Percentiles rank a stretch among this genome's conserved stretches.
These are phyloP conservation scores for Malurus leucopterus DNA, from an alignment of 2,797 vertebrate genomes.

Conservation along the genomic window DNA sequence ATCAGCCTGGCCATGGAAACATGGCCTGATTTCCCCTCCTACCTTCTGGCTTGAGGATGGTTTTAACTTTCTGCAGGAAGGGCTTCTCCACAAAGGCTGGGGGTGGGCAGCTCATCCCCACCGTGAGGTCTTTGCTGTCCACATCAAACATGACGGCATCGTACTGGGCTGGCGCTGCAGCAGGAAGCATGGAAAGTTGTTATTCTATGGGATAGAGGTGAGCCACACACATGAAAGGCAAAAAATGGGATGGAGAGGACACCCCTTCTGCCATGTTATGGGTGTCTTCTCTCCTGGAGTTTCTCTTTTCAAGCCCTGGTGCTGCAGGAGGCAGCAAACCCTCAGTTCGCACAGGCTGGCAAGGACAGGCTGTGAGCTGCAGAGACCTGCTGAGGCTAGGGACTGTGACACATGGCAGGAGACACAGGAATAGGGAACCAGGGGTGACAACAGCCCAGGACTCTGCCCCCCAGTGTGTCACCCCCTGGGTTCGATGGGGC, in stretches of 20 bases:
- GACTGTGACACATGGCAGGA: not conserved
- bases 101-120: slow-evolving; percentile 96
- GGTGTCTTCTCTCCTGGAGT: not conserved
- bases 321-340: not conserved
- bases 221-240: rapidly evolving
- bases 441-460: not conserved
- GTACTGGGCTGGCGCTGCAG: slow-evolving; percentile 74
- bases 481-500: slow-evolving; percentile 52
- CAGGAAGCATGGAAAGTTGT: not conserved
- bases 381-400: not conserved
- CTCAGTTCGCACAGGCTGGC: rapidly evolving
- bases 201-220: not conserved
- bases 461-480: rapidly evolving
- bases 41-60: slow-evolving; percentile 85
- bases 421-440: not conserved
- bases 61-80: slow-evolving; percentile 83
- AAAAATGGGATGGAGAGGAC: not conserved
- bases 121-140: slow-evolving; percentile 87
- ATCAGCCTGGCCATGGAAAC: not conserved
- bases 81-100: slow-evolving; percentile 85
- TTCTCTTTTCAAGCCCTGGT: not conserved
- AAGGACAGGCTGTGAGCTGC: not conserved
- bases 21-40: not conserved
- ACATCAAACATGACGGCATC: slow-evolving; percentile 92
- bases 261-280: rapidly evolving